Conservation (phyloP, 2,797 vertebrate species). For the Gobionotothen gibberifrons region DNA sequence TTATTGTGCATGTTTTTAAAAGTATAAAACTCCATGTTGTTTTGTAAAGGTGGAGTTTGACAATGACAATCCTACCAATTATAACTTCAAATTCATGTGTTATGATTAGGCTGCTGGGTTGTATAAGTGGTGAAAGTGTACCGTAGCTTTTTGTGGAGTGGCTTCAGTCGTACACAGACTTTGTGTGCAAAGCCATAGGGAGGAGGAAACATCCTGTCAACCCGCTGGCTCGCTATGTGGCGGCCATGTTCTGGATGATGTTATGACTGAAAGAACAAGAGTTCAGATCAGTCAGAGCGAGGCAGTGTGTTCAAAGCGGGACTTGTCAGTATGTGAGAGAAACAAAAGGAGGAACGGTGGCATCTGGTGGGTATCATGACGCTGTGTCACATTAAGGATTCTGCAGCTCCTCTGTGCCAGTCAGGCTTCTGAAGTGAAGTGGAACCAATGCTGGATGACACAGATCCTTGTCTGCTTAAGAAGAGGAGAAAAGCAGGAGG, state of each 20-base stretch:
- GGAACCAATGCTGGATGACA: constrained; percentile 46
- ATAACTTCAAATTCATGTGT: too few species aligned
- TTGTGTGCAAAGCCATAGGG: background rate
- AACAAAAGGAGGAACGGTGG: constrained; percentile 9
- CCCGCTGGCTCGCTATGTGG: background rate
- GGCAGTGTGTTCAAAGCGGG: background rate
- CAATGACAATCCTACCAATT: too few species aligned
- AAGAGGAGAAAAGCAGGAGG: background rate
- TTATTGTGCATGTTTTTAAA: too few species aligned
- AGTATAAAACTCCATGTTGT: too few species aligned
- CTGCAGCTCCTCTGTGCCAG: constrained; percentile 21
- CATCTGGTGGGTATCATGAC: constrained; percentile 39
- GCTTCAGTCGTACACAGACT: constrained; percentile 14
- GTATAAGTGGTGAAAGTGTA: background rate
- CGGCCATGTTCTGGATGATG: constrained; percentile 26
- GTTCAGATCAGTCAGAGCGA: constrained; percentile 19
- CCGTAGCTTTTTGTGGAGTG: constrained; percentile 7
- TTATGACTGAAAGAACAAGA: constrained; percentile 43
- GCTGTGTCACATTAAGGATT: constrained; percentile 55
- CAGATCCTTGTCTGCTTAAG: constrained; percentile 15
- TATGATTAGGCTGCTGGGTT: background rate
- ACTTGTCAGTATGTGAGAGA: constrained; percentile 33
- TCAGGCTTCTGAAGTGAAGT: constrained; percentile 34
- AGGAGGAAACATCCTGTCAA: constrained; percentile 7
- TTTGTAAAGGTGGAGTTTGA: too few species aligned